Conservation (phyloP, 2,797 vertebrate genomes). For the Pogoniulus pusillus region DNA sequence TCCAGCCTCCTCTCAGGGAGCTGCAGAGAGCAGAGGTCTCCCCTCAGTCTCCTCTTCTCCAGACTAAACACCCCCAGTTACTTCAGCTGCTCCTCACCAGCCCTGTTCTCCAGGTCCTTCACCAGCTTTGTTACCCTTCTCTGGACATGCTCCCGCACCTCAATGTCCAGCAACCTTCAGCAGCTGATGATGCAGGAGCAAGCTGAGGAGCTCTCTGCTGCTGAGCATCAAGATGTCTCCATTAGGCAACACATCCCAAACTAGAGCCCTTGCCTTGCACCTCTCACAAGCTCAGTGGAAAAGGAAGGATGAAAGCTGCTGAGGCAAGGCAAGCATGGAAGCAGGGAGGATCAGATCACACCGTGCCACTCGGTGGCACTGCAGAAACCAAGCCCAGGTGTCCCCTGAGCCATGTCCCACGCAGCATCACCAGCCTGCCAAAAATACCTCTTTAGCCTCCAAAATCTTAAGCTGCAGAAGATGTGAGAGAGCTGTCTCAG, state of each 20-base stretch:
- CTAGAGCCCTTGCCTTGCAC: neutral
- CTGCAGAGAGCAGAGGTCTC: too few species aligned
- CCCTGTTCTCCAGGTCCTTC: too few species aligned
- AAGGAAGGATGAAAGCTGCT: neutral
- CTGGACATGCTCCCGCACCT: too few species aligned
- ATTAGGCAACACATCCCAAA: neutral
- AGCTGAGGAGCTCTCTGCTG: too few species aligned
- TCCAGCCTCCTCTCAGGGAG: too few species aligned
- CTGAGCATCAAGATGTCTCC: neutral
- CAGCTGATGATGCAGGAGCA: too few species aligned
- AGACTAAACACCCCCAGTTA: too few species aligned
- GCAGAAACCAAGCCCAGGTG: neutral
- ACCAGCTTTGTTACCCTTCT: too few species aligned
- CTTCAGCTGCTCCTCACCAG: too few species aligned
- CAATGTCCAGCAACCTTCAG: too few species aligned
- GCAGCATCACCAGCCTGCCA: neutral
- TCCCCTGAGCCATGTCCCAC: neutral
- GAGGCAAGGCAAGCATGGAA: neutral
- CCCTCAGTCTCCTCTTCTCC: too few species aligned
- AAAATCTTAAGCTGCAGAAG: neutral
- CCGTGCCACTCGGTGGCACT: neutral
- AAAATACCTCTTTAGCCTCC: neutral
- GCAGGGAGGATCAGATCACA: neutral
- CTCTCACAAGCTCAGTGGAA: fast-evolving
- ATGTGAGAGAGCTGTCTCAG: neutral